Base-by-base conservation (phyloP, 1,140 invertebrate species). In the Sitobion miscanthi region DNA sequence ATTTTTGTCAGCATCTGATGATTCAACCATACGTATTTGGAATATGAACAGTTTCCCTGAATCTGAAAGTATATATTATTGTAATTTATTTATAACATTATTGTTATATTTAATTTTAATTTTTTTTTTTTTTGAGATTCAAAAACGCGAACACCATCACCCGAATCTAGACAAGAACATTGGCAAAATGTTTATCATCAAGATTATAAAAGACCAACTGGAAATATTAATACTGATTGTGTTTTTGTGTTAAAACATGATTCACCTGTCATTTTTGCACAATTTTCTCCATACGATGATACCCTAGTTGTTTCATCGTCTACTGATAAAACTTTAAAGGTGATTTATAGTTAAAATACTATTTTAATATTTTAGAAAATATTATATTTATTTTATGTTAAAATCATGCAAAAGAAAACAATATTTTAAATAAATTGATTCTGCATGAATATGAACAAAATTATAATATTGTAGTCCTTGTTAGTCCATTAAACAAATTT, bases 1-100 rank as follows among this genome's bases (percentile, higher is more conserved):
- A 96, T 98, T 99, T 96, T 98, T 98, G 17, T 99, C 99, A 38
- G 99, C 99, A 96, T 99, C 99, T 89, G 99, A 99, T 96, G 99
- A 99, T 96, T 99, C 99, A 94, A 99, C 99, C 35, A 97, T 99
- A 82, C 96, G 99, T 94, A 98, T 99, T 95, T 99, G 99, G 98
- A 99, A 99, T 95, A 99, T 99, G 96, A 97, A 98, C 95, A 97
- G 98, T 94, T 99, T 98, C 95, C 97, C 98, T 94, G 99, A 99
- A 96, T 82, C 7, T 85, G 35, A 93, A 47, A 38, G 91, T 93
- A 93, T 42, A 52, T n/a, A 85, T 54, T 45, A 30, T 54, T 91
- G 49, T 77, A 17, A 77, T 82, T 91, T 42, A 54, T 86, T n/a
- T 25, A 25, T 69, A 42, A 54, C 1, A 57, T 11, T 57, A 38